phyloP scores from a whole-genome alignment of 2,797 vertebrate genomes.

The Enteromius afrohamiltoni region DNA sequence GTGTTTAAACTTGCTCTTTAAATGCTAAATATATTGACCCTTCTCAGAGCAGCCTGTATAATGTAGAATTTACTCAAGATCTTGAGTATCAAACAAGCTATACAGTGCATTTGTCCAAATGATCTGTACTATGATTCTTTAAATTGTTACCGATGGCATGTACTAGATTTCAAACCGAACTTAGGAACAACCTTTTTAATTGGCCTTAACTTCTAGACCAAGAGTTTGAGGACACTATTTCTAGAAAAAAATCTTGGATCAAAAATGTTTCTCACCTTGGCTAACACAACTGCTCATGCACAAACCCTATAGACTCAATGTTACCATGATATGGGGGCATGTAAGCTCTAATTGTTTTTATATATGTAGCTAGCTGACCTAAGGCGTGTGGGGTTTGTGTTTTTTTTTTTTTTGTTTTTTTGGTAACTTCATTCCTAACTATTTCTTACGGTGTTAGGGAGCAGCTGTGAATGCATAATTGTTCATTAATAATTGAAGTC shows the following conservation, averaged over 20 bases:
- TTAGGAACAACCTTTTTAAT: too few relatives aligned
- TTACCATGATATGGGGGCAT: too few relatives aligned
- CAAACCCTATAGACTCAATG: not conserved
- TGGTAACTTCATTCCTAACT: not conserved
- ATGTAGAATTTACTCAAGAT: too few relatives aligned
- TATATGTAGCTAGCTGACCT: too few relatives aligned
- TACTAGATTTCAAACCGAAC: too few relatives aligned
- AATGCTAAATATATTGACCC: not conserved
- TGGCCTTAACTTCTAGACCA: not conserved
- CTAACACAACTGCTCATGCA: not conserved
- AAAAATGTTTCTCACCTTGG: not conserved
- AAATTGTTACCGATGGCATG: not conserved
- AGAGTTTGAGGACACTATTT: not conserved
- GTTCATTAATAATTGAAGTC: not conserved
- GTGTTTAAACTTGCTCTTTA: too few relatives aligned
- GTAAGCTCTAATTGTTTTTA: too few relatives aligned
- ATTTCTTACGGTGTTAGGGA: not conserved
- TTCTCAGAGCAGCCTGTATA: not conserved
- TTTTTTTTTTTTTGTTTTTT: too few relatives aligned
- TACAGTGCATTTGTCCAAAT: not conserved
- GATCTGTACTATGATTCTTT: not conserved
- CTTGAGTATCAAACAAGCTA: not conserved
- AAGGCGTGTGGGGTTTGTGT: too few relatives aligned
- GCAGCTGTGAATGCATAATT: not conserved
- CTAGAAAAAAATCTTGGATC: too few relatives aligned